A percentile compares a stretch with the other conserved stretches of the same genome.
phyloP scores from a whole-genome alignment of 2,888 invertebrate species.

The Strigamia crassipes region DNA sequence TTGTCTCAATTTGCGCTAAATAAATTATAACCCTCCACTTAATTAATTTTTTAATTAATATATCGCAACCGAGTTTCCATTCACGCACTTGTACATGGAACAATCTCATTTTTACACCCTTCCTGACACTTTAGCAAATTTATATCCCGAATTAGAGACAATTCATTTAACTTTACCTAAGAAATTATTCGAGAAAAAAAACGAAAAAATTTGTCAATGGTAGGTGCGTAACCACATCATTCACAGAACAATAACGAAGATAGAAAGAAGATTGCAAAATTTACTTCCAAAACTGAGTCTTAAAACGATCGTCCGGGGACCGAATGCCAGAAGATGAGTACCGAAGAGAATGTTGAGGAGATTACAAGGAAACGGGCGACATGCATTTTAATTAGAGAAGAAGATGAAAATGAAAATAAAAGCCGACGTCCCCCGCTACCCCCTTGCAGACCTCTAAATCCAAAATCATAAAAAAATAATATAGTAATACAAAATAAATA shows the following conservation, averaged over 20 bases:
- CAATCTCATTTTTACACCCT: constrained; percentile 14
- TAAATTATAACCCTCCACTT: constrained; percentile 34
- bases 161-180: constrained; percentile 25
- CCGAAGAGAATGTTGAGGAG: constrained; percentile 28
- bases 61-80: neutral
- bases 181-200: neutral
- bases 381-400: constrained; percentile 39
- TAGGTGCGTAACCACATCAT: constrained; percentile 37
- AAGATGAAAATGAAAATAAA: neutral
- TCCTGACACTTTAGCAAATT: neutral
- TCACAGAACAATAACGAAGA: constrained; percentile 27
- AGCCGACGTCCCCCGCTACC: neutral
- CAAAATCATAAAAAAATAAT: neutral
- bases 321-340: constrained; percentile 38
- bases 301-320: constrained; percentile 34
- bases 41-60: constrained; percentile 34
- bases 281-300: constrained; percentile 27
- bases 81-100: neutral
- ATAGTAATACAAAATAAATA: neutral
- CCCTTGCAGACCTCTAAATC: too few relatives aligned
- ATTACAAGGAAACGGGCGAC: constrained; percentile 30
- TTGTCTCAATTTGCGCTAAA: constrained; percentile 24
- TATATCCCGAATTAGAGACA: neutral
- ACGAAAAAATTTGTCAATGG: neutral
- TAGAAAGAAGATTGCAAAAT: constrained; percentile 33